Evolutionary conservation across 2,797 vertebrate genomes (phyloP).

Genomic region (Peromyscus aztecus): DNA sequence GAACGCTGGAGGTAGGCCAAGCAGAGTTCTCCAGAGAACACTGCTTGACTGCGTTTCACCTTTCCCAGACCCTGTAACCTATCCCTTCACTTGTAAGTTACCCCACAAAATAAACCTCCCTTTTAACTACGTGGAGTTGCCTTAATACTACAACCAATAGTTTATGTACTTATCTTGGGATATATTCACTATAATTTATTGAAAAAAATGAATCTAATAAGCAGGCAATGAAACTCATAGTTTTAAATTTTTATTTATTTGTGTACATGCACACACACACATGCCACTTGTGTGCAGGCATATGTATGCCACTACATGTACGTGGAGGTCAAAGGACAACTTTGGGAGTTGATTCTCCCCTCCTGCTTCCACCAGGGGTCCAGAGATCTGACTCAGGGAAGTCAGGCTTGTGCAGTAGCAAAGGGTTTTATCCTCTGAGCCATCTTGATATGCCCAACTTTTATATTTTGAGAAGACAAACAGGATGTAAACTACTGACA

Average conservation of each 20-base stretch:
- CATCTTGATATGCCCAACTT: background rate
- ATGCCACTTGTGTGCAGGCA: background rate
- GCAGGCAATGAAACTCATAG: background rate
- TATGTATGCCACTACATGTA: background rate
- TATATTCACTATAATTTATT: background rate
- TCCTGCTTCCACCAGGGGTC: too few relatives aligned
- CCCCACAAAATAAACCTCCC: too few relatives aligned
- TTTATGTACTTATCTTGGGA: background rate
- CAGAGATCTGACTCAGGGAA: background rate
- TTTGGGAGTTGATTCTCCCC: background rate
- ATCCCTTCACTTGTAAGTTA: too few relatives aligned
- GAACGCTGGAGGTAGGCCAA: too few relatives aligned
- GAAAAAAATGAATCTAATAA: background rate
- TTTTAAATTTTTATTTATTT: background rate
- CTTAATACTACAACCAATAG: too few relatives aligned
- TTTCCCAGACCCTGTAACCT: too few relatives aligned
- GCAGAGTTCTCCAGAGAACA: too few relatives aligned
- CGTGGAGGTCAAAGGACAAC: background rate
- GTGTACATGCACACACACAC: background rate
- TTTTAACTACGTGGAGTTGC: too few relatives aligned
- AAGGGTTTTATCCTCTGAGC: background rate
- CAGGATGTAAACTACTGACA: background rate
- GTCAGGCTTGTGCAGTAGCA: background rate
- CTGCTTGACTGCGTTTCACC: too few relatives aligned
- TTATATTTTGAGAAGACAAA: background rate